Conservation (phyloP, 2,888 invertebrate species). For the Rhamphomyia laevipes region DNA sequence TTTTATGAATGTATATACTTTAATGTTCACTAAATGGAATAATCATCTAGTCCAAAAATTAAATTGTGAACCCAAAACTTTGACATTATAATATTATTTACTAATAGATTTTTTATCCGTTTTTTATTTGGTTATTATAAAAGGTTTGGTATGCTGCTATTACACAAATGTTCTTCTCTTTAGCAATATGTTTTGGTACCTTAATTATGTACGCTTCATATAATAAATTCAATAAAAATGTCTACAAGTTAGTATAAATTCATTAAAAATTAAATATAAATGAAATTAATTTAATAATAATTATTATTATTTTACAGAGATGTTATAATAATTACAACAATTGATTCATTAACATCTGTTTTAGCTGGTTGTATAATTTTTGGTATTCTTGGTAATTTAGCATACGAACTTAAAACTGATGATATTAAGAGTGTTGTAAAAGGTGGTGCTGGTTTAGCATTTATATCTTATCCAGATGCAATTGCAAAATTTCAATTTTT, state of each 20-base stretch:
- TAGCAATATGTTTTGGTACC: constrained; percentile 49
- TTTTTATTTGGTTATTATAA: no score
- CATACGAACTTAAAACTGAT: constrained; percentile 46
- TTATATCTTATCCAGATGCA: constrained; percentile 57
- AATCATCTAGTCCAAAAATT: no score
- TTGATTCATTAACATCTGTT: constrained; percentile 72
- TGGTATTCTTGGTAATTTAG: constrained; percentile 70
- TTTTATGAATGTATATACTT: no score
- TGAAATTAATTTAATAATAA: neutral
- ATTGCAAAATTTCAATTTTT: constrained; percentile 42
- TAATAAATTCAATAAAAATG: constrained; percentile 47
- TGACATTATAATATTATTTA: no score
- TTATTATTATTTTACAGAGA: constrained; percentile 51
- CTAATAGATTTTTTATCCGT: no score
- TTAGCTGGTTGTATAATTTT: constrained; percentile 76
- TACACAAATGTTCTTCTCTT: constrained; percentile 50
- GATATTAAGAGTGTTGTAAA: constrained; percentile 56
- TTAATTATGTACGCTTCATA: constrained; percentile 50
- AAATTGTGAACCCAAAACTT: no score
- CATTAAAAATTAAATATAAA: neutral
- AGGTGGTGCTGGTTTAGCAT: constrained; percentile 66
- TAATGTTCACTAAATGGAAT: no score
- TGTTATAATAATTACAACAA: constrained; percentile 65
- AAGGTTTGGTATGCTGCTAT: constrained; percentile 54
- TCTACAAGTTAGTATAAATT: constrained; percentile 39